Base-by-base conservation (phyloP, 1,140 invertebrate genomes). In the Cydia splendana region DNA sequence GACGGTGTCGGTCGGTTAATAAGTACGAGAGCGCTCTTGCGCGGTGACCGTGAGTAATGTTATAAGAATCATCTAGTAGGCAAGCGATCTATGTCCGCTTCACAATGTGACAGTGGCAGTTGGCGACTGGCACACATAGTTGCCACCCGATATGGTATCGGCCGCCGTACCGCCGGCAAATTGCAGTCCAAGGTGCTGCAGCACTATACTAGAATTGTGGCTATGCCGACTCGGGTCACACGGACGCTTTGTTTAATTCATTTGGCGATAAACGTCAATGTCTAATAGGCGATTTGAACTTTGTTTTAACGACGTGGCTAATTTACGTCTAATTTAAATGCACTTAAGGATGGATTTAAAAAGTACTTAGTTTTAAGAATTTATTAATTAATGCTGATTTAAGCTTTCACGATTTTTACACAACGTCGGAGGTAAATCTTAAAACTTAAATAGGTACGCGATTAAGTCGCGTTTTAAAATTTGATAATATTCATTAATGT, bases 81-180 rank as follows among this genome's bases (percentile, higher is more conserved):
- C n/a, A 62, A 62, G 57, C 20, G 57, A 62, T 62, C 57, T 12
- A 24, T 24, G 53, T 48, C 45, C 53, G 2, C 57, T 13, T 69
- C 76, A 84, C 80, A 84, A 75, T 75, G 80, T 65, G 67, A 74
- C 77, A 75, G 79, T 81, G 71, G 82, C 81, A 86, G 82, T 87
- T 82, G 82, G 81, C 82, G 82, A 82, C 85, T 86, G 88, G 84
- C 87, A 91, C 79, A 91, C 87, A 92, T 92, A 86, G 89, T 80
- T 79, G 82, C 75, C 78, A 84, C 89, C 87, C 80, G 86, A 92
- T 91, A 91, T 91, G 89, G 89, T 53, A 79, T 77, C 82, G 75
- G 83, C 81, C 85, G 81, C 84, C 81, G 79, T 78, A 78, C 83
- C 76, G 84, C 84, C 86, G 75, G 15, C 15, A 38, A 38, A 34